Conservation (phyloP, 64 coral and sea anemone genomes). For the Stichodactyla helianthus region DNA sequence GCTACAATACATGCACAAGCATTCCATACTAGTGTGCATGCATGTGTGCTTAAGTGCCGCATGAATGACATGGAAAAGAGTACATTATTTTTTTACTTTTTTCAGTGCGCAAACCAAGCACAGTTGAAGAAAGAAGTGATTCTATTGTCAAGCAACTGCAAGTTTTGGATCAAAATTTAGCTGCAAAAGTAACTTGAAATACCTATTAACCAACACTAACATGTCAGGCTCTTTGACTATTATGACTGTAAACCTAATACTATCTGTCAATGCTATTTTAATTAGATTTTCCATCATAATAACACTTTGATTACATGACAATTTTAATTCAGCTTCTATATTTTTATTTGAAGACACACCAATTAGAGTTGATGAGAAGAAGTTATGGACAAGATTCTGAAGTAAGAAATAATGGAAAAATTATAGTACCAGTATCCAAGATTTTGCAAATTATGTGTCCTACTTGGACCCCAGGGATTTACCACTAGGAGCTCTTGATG, state of each 20-base stretch:
- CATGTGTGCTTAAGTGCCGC: too few species aligned
- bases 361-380: constrained; percentile 68
- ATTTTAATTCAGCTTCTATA: neutral
- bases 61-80: too few species aligned
- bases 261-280: too few species aligned
- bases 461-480: too few species aligned
- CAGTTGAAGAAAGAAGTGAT: constrained; percentile 95
- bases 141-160: constrained; percentile 81
- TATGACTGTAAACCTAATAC: too few species aligned
- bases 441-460: too few species aligned
- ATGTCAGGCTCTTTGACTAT: too few species aligned
- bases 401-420: constrained; percentile 10
- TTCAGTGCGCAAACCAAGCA: constrained; percentile 77
- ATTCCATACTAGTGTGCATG: too few species aligned
- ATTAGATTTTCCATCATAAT: neutral
- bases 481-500: too few species aligned
- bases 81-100: neutral
- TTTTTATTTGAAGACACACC: constrained; percentile 51
- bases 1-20: too few species aligned
- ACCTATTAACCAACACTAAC: too few species aligned
- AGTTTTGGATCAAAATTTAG: constrained; percentile 93
- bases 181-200: constrained; percentile 66
- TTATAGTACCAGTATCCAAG: too few species aligned
- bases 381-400: constrained; percentile 76
- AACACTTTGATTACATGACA: neutral